Percentiles rank a stretch among this genome's conserved stretches.
Conservation (phyloP, 1,140 invertebrate genomes). For the Palaemon carinicauda region DNA sequence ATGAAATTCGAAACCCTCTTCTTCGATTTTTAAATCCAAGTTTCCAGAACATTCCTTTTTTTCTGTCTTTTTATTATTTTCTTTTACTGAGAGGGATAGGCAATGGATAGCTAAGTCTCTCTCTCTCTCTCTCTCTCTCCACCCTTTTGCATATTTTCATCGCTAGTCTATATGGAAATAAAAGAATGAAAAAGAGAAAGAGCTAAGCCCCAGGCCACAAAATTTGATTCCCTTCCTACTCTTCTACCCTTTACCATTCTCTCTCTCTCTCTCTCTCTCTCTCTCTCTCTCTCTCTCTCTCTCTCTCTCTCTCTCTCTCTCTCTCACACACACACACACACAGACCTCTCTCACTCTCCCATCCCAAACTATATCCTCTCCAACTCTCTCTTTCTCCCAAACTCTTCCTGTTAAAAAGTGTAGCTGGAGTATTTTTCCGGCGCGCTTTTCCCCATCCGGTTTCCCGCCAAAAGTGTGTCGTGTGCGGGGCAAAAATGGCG, state of each 20-base stretch:
- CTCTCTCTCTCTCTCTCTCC: background rate
- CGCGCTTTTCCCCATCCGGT: constrained; percentile 30
- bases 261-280: background rate
- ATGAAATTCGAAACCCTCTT: too few relatives aligned
- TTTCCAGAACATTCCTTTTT: background rate
- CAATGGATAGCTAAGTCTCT: background rate
- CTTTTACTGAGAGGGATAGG: background rate
- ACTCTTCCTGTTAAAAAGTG: constrained; percentile 47
- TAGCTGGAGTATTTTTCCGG: constrained; percentile 22
- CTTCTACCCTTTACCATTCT: background rate
- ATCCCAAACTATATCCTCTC: background rate
- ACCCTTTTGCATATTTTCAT: background rate
- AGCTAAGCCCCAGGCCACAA: background rate
- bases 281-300: constrained; percentile 13
- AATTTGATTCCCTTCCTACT: background rate
- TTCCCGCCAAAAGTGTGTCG: constrained; percentile 42
- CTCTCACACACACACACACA: background rate
- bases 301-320: background rate
- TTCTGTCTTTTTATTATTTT: background rate
- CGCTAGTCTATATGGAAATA: background rate
- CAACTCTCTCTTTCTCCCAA: constrained; percentile 16
- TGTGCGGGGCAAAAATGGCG: constrained; percentile 35
- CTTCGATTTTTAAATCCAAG: background rate
- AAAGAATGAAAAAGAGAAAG: background rate
- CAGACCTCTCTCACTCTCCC: background rate